These are phyloP conservation scores for Druon quercuslanigerum DNA, from an alignment of 1,140 invertebrate species.

Conservation along the genomic window DNA sequence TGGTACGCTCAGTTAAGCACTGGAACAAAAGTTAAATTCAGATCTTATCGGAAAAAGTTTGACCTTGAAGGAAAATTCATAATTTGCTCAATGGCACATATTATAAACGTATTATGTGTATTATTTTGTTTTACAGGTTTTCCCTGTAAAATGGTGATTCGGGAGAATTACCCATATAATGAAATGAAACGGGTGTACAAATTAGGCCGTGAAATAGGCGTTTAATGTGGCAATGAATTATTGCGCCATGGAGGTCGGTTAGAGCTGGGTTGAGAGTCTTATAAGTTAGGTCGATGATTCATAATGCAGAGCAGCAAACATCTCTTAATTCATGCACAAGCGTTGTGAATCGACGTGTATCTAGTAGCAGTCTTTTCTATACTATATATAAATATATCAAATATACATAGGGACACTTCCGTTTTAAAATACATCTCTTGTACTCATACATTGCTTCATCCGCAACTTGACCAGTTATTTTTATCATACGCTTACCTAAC, in stretches of 20 bases:
- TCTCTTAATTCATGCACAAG: conserved; percentile 42
- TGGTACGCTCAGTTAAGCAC: no score
- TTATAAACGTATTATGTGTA: no score
- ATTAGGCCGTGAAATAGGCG: conserved; percentile 58
- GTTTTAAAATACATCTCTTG: conserved; percentile 49
- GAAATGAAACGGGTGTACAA: conserved; percentile 47
- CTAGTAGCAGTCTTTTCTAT: neutral
- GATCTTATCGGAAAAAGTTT: no score
- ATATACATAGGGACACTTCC: conserved; percentile 48
- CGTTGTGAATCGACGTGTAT: conserved; percentile 43
- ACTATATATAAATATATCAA: neutral
- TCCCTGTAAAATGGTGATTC: no score
- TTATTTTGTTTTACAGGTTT: no score
- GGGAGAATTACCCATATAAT: neutral
- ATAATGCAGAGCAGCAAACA: conserved; percentile 34
- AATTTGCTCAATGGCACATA: no score
- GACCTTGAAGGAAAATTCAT: no score
- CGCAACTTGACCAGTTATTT: conserved; percentile 62
- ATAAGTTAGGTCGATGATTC: conserved; percentile 42
- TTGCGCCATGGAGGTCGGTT: conserved; percentile 39
- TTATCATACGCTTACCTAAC: conserved; percentile 57
- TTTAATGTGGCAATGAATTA: conserved; percentile 60
- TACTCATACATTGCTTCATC: conserved; percentile 42
- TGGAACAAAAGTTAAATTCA: no score
- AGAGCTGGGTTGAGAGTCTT: conserved; percentile 3